Base-by-base conservation (phyloP, 2,797 vertebrate species). In the Rhincodon typus region DNA sequence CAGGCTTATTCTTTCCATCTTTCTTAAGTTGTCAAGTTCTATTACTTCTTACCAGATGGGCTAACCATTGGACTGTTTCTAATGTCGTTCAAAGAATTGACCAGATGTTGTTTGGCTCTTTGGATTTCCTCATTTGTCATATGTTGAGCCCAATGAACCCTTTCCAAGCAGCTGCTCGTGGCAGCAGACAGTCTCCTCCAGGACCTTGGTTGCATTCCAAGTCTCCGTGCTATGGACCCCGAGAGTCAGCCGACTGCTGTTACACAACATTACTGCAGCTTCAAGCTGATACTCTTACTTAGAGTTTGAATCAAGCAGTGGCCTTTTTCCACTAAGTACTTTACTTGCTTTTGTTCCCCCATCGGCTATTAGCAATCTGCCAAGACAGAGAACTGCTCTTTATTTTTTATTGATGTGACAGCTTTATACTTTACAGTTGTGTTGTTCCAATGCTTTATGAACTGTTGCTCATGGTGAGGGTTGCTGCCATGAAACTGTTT, bases 151-250 rank as follows among this genome's bases (percentile, higher is more conserved):
- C 94, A 95, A 50, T 95, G 25, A 95, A 77, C 15, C 70, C 6
- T 77, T 30, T 72, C 53, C 46, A 57, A 77, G 27, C 94, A 77
- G 34, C 70, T 77, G 94, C 19, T 94, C 34, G 17, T 53, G 94
- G 46, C 19, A 74, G 4, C 70, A 74, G 19, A 15, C 38, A 53
- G 25, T 53, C 42, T 15, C 46, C 25, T 53, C 42, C 10, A n/a
- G 94, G 74, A 74, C 70, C 50, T 95, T 72, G 25, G 93, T 74
- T 27, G 46, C 25, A 94, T 94, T 95, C 70, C 42, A 95, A 74
- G 42, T 72, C 67, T 70, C 3, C 23, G 12, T 13, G 38, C n/a
- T 30, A 42, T 46, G n/a, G 38, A 72, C 93, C 94, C 2, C 1
- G 10, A 53, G 69, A 7, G 70, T 25, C 42, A n/a, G 42, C n/a